Evolutionary conservation across 2,113 vertebrate genomes (phyloP).

Genomic region (Crocuta crocuta): DNA sequence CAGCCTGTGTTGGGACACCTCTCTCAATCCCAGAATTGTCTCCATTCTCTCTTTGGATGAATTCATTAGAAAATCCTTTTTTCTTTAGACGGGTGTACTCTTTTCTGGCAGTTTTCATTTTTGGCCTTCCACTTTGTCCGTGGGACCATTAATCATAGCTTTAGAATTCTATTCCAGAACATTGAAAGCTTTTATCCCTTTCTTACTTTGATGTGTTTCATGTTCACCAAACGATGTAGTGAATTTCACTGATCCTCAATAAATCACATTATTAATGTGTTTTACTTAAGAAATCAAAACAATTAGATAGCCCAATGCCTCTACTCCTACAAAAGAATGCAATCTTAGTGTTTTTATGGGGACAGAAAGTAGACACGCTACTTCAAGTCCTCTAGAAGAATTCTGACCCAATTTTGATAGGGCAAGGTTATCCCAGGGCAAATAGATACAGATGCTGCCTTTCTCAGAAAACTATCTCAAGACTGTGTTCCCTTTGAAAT

Average conservation of each 20-base stretch:
- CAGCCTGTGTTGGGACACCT: neutral
- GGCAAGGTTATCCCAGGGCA: neutral
- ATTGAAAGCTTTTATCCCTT: neutral
- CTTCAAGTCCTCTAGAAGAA: neutral
- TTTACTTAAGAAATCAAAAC: neutral
- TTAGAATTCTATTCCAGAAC: neutral
- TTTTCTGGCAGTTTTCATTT: neutral
- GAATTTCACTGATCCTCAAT: neutral
- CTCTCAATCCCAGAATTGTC: neutral
- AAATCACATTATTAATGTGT: neutral
- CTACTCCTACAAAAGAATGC: neutral
- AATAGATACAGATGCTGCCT: neutral
- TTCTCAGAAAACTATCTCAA: constrained; percentile 11
- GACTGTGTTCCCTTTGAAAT: constrained; percentile 7
- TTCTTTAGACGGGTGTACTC: neutral
- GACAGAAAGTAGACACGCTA: neutral
- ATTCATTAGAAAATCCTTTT: neutral
- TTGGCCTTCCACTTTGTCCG: neutral
- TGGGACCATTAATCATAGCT: neutral
- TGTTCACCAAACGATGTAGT: neutral
- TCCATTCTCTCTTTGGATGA: neutral
- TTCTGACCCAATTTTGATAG: constrained; percentile 48
- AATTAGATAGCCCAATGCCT: neutral
- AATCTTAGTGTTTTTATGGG: neutral
- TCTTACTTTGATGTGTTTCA: neutral